phyloP scores from a whole-genome alignment of 2,113 vertebrate genomes.

The Labeo catla region DNA sequence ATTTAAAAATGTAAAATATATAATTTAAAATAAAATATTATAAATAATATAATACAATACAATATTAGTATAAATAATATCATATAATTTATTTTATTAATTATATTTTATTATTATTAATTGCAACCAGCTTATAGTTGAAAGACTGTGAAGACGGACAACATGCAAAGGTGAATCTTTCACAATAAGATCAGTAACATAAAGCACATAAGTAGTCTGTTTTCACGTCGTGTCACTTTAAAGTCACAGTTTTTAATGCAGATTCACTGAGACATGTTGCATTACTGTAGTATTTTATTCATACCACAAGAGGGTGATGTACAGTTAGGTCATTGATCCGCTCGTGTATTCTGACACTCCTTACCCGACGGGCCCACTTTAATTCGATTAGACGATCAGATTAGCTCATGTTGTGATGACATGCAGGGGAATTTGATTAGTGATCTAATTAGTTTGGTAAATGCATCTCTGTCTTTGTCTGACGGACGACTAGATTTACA shows the following conservation, averaged over 20 bases:
- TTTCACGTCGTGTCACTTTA: neutral
- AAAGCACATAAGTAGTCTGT: neutral
- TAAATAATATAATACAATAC: too few species aligned
- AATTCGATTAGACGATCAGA: conserved; percentile 53
- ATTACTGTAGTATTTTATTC: conserved; percentile 21
- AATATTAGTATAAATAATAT: too few species aligned
- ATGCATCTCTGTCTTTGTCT: conserved; percentile 36
- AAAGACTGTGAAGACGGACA: neutral
- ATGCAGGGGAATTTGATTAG: conserved; percentile 4
- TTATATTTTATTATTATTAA: too few species aligned
- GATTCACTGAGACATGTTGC: neutral
- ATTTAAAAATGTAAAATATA: too few species aligned
- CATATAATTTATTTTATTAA: too few species aligned
- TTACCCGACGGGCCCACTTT: neutral
- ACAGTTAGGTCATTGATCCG: neutral
- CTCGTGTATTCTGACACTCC: neutral
- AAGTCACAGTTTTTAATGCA: neutral
- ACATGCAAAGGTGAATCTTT: neutral
- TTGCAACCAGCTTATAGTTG: neutral
- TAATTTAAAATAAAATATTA: too few species aligned
- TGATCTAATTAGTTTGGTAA: conserved; percentile 38
- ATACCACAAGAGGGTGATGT: conserved; percentile 70
- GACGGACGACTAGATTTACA: neutral
- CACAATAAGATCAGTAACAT: neutral
- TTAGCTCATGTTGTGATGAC: conserved; percentile 45